Conservation (phyloP, 2,888 invertebrate species). For the Blera fallax region DNA sequence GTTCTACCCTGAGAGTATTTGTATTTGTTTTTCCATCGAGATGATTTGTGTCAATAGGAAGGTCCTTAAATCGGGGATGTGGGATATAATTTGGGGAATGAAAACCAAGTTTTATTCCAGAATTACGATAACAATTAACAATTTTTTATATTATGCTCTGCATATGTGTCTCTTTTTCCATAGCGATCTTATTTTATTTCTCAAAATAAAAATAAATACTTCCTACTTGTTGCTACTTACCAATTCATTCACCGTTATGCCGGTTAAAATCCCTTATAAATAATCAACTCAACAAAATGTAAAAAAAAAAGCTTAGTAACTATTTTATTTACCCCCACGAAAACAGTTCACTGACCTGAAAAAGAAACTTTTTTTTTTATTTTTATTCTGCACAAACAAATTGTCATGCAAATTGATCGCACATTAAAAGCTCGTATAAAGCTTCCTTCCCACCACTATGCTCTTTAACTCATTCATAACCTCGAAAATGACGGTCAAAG, state of each 20-base stretch:
- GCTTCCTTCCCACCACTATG: constrained; percentile 34
- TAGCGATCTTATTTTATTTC: too few species aligned
- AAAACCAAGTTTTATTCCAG: too few species aligned
- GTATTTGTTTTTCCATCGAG: too few species aligned
- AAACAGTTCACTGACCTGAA: constrained; percentile 68
- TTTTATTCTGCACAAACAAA: constrained; percentile 45
- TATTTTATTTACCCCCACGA: constrained; percentile 61
- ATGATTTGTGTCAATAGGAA: too few species aligned
- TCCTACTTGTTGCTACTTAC: constrained; percentile 18
- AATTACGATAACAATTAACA: too few species aligned
- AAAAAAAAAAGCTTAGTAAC: constrained; percentile 45
- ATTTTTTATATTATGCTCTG: too few species aligned
- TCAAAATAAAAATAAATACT: not conserved
- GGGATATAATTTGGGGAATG: too few species aligned
- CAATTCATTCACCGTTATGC: constrained; percentile 38
- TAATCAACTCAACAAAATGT: constrained; percentile 21
- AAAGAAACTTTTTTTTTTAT: constrained; percentile 32
- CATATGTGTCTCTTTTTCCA: too few species aligned
- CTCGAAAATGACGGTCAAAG: constrained; percentile 67
- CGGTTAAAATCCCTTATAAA: constrained; percentile 56
- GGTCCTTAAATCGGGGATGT: too few species aligned
- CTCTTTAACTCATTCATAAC: constrained; percentile 61
- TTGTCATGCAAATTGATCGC: constrained; percentile 67
- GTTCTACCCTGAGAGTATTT: too few species aligned
- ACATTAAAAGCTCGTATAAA: constrained; percentile 33